A percentile compares a stretch with the other conserved stretches of the same genome.
These are phyloP conservation scores for Nysson spinosus DNA, from an alignment of 2,888 invertebrate genomes.

Conservation along the genomic window DNA sequence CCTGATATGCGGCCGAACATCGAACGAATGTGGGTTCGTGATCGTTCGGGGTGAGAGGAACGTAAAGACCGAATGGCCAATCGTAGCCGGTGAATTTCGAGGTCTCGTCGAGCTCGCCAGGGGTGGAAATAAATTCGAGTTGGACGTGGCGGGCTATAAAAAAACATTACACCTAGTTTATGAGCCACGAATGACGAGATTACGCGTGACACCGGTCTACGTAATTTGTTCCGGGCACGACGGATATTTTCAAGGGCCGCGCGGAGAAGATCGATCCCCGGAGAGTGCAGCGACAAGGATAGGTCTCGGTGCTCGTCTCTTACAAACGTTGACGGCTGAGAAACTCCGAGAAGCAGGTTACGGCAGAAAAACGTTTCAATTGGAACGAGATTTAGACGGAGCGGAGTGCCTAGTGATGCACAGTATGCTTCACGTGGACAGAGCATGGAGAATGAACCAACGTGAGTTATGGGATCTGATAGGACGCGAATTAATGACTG, in stretches of 20 bases:
- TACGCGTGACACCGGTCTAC: conserved; percentile 88
- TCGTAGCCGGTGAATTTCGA: conserved; percentile 85
- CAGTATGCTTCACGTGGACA: conserved; percentile 84
- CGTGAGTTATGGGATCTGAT: conserved; percentile 90
- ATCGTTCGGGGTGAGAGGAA: conserved; percentile 76
- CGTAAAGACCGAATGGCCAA: conserved; percentile 80
- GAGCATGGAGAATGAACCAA: conserved; percentile 86
- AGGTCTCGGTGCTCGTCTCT: conserved; percentile 85
- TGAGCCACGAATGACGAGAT: conserved; percentile 80
- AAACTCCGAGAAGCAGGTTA: conserved; percentile 89
- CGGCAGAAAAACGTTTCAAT: conserved; percentile 88
- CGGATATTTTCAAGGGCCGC: conserved; percentile 84
- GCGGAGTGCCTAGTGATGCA: conserved; percentile 86
- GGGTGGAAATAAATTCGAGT: conserved; percentile 82
- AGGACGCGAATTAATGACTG: conserved; percentile 89
- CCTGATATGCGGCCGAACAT: conserved; percentile 81
- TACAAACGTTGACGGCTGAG: conserved; percentile 93
- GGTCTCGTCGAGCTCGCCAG: conserved; percentile 81
- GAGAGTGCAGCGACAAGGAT: conserved; percentile 88
- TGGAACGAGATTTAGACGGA: conserved; percentile 83
- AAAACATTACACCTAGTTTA: conserved; percentile 80
- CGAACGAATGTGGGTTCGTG: conserved; percentile 73
- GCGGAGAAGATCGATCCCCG: conserved; percentile 81
- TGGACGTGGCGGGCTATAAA: conserved; percentile 80
- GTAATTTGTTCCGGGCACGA: conserved; percentile 89